phyloP scores from a whole-genome alignment of 2,797 vertebrate genomes.

The Anguilla pacifica region DNA sequence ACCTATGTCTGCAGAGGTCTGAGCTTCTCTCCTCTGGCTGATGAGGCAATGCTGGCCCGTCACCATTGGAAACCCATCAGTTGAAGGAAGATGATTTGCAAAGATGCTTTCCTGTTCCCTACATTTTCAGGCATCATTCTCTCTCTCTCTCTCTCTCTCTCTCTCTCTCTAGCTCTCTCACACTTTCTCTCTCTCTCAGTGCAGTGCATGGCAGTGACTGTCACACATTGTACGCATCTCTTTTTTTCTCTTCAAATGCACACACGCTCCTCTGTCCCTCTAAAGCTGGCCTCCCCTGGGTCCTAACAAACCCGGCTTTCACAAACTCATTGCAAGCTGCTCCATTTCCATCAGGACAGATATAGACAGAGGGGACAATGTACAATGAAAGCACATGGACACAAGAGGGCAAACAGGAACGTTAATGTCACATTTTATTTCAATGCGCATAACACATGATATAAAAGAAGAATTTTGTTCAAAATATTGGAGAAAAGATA shows the following conservation, averaged over 20 bases:
- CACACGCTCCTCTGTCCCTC: conserved; percentile 45
- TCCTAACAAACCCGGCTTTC: conserved; percentile 15
- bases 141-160: conserved; percentile 27
- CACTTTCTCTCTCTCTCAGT: conserved; percentile 31
- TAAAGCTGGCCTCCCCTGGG: conserved; percentile 20
- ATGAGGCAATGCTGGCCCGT: conserved; percentile 26
- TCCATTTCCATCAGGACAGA: neutral
- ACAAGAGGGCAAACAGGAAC: neutral
- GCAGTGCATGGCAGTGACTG: conserved; percentile 54
- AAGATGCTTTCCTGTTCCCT: conserved; percentile 36
- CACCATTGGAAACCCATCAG: conserved; percentile 50
- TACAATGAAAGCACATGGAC: neutral
- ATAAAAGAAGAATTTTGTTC: neutral
- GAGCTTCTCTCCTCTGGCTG: conserved; percentile 50
- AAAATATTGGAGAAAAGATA: neutral
- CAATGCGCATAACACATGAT: no score
- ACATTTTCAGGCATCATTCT: conserved; percentile 5
- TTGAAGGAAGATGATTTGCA: conserved; percentile 44
- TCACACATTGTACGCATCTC: conserved; percentile 50
- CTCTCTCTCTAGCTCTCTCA: conserved; percentile 22
- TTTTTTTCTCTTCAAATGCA: conserved; percentile 32
- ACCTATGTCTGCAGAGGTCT: conserved; percentile 12
- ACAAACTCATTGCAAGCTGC: conserved; percentile 1
- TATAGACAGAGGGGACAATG: neutral
- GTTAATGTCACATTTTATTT: neutral